Evolutionary conservation across 1,140 invertebrate genomes (phyloP), one percentile per base, ranked within the genome.

Genomic region (Teleopsis dalmanni): DNA sequence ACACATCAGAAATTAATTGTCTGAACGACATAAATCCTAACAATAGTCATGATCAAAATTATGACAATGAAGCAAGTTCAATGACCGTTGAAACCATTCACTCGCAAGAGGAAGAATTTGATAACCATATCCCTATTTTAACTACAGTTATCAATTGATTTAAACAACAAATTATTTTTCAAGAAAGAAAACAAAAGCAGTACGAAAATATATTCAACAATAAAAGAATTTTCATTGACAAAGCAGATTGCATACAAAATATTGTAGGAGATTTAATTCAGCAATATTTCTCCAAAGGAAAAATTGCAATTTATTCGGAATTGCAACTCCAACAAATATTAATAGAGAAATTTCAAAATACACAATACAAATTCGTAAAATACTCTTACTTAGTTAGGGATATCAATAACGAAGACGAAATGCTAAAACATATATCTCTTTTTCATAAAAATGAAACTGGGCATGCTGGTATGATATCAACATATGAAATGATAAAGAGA

Each of bases 401-500:
- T 9, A 41, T 41, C 7, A 8, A 6, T 22, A 41, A 21, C 5
- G 23, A 41, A 40, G 2, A 23, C 14, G 16, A n/a, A 40, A 40
- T 2, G 8, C 9, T 40, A 2, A 7, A 21, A 6, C 38, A 40
- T 19, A 40, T 40, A 22, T n/a, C 10, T 22, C n/a, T n/a, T n/a
- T n/a, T 19, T 21, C 18, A 25, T 37, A 36, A 27, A 22, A 29
- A 40, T 14, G 34, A 10, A 44, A 42, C 23, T 23, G 35, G 41
- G 11, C n/a, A 51, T 46, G 29, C 21, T n/a, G 4, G 37, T 47
- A 13, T 46, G 37, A 21, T 47, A 43, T 11, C n/a, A n/a, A n/a
- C n/a, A n/a, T n/a, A 16, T 3, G 40, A 44, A 18, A 22, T 25
- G 16, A 35, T 44, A 44, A 48, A 22, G n/a, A n/a, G n/a, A n/a